Base-by-base conservation (phyloP, 1,140 invertebrate species). In the Colletes gigas region DNA sequence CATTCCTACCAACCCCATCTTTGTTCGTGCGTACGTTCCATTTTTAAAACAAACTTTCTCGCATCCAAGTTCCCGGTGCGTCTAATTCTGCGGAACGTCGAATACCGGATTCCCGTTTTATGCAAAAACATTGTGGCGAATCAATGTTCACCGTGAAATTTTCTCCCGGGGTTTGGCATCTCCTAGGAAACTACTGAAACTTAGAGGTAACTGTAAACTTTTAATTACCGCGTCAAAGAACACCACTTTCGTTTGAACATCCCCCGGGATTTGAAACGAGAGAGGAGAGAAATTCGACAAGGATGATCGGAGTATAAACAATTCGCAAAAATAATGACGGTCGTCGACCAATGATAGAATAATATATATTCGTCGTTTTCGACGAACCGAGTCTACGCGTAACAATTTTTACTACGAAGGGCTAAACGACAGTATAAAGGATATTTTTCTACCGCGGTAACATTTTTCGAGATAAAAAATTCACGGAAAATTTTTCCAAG, bases 131-230 rank as follows among this genome's bases (percentile, higher is more conserved):
- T 17, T 7, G n/a, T 7, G 19, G n/a, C 3, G n/a, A 59, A 72
- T 72, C 70, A 60, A 60, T 41, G 44, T 72, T 50, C 39, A 50
- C 60, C 57, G 60, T 50, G 69, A 60, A 15, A 72, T 62, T 47
- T 60, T 9, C 30, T 8, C 5, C 12, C 57, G 6, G n/a, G 57
- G 57, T 3, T n/a, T 14, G 14, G 17, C 39, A 5, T 59, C 14
- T 39, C 44, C 44, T 9, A 8, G 1, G 39, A 44, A 41, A 44
- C 39, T 19, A 12, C 5, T 21, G 19, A n/a, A 17, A 60, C 70
- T 62, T 21, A 50, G 12, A 17, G 57, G 70, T 41, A n/a, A 50
- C 57, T 3, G 15, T 55, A 65, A 74, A 74, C 62, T 65, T 74
- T 65, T 55, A 65, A 74, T 74, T 65, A 1, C 50, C 39, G n/a